Conservation (phyloP, 2,797 vertebrate genomes). For the Oceanodroma leucorhoa region DNA sequence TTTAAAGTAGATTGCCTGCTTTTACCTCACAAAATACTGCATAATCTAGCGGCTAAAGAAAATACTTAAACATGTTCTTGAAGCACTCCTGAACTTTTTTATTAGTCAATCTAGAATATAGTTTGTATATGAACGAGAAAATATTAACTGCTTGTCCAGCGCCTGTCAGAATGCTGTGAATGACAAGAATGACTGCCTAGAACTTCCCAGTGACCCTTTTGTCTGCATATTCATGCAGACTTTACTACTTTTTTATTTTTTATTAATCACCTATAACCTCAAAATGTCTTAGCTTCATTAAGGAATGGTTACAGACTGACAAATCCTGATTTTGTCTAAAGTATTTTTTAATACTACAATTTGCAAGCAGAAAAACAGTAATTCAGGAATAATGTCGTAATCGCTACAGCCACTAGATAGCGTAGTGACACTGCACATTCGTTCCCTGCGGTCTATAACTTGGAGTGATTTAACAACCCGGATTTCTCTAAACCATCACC, state of each 20-base stretch:
- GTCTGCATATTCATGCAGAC: not conserved
- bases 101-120: not conserved
- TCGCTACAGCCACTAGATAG: conserved; percentile 32
- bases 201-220: not conserved
- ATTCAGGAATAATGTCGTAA: not conserved
- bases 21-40: not conserved
- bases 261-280: not conserved
- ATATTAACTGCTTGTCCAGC: not conserved
- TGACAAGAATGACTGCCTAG: not conserved
- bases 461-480: not conserved
- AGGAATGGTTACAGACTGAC: not conserved
- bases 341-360: not conserved
- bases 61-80: not conserved
- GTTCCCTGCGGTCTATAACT: not conserved
- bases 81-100: not conserved
- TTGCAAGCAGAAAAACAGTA: not conserved
- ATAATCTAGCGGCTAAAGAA: not conserved
- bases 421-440: not conserved
- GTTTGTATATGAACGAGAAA: not conserved
- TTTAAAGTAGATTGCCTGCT: not conserved
- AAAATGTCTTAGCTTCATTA: not conserved
- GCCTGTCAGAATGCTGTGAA: not conserved
- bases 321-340: not conserved
- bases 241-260: not conserved
- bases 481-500: not conserved